Percentiles rank a stretch among this genome's conserved stretches.
These are phyloP conservation scores for Macrotus californicus DNA, from an alignment of 2,113 vertebrate genomes.

Conservation along the genomic window DNA sequence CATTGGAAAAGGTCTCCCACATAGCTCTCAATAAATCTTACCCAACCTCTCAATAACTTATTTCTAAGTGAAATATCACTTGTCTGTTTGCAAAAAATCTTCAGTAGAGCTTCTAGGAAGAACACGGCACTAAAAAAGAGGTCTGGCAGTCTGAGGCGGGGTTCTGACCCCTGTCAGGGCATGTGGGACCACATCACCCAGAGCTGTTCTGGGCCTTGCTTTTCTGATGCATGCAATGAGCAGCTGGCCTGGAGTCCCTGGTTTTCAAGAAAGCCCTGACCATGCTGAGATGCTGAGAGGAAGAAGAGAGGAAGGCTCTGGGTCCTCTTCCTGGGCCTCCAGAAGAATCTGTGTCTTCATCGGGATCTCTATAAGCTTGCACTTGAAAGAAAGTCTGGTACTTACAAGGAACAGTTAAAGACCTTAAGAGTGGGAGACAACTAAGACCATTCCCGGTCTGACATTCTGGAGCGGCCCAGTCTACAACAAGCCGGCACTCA, in stretches of 20 bases:
- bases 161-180: not conserved
- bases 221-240: not conserved
- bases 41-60: not conserved
- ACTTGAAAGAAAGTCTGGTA: not conserved
- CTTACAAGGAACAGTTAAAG: not conserved
- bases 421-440: not conserved
- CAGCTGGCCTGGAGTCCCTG: not conserved
- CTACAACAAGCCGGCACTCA: rapidly evolving
- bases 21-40: not conserved
- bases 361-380: not conserved
- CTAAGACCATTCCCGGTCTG: not conserved
- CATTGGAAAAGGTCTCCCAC: too few species aligned
- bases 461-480: not conserved
- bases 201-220: not conserved
- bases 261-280: not conserved
- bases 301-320: too few species aligned
- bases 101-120: not conserved
- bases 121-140: not conserved
- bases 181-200: rapidly evolving
- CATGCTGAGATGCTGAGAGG: rapidly evolving
- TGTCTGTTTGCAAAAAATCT: not conserved
- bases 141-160: not conserved
- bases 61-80: not conserved
- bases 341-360: not conserved
- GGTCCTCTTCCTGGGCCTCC: not conserved